Base-by-base conservation (phyloP, 2,888 invertebrate genomes). In the Leptarthrus brevirostris region DNA sequence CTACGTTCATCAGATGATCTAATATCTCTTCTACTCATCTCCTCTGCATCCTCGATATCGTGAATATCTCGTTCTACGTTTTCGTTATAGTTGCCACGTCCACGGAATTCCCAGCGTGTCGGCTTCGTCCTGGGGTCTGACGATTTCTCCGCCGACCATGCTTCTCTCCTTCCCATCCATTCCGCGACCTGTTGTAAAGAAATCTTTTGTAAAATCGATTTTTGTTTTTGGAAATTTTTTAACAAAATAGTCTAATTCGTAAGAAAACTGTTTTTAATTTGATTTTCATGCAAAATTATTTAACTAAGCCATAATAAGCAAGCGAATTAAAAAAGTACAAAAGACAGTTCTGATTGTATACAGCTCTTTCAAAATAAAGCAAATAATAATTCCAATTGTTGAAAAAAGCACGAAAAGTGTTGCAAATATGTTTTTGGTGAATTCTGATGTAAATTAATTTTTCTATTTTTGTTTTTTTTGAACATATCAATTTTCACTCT, bases 131-230 rank as follows among this genome's bases (percentile, higher is more conserved):
- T 87, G 82, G 88, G 86, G 86, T 90, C 89, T 81, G 82, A 79
- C 79, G 84, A 83, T 81, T 88, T 90, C 83, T 93, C 93, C 47
- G 93, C 93, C 80, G 93, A 93, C 94, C 94, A 95, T 30, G 94
- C 94, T 87, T 94, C 94, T 81, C 92, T 89, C 82, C 91, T 87
- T 81, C 91, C 90, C 82, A 87, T 87, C 92, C 92, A 92, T 82
- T 92, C 92, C 77, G 89, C 90, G 79, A 85, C 85, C 85, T 85
- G 74, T 14, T 16, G 16, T 3, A 6, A 49, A n/a, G n/a, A n/a
- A n/a, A n/a, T n/a, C n/a, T n/a, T n/a, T n/a, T n/a, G n/a, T n/a
- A n/a, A n/a, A n/a, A 36, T 36, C 36, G 36, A 12, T 36, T 36
- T 36, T 36, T 8, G 12, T 36, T 8, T 36, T 36, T 36, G 5